A percentile compares a stretch with the other conserved stretches of the same genome.
phyloP scores from a whole-genome alignment of 1,140 invertebrate genomes.

The Drosophila nigromelanica region DNA sequence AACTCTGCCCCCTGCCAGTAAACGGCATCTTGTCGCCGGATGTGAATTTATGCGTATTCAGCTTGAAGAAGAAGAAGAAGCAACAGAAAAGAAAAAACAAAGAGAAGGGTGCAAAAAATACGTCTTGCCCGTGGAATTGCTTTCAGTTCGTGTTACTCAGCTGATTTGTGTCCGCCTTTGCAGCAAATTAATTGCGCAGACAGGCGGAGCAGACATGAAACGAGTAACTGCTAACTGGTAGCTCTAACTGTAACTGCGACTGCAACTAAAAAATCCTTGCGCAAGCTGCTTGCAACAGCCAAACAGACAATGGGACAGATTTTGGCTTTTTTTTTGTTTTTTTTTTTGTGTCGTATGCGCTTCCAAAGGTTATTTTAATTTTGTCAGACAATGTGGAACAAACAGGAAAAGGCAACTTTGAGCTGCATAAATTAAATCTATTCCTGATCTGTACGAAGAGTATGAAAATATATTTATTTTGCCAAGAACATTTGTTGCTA shows the following conservation, averaged over 20 bases:
- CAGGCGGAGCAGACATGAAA: constrained; percentile 47
- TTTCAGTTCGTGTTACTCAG: constrained; percentile 65
- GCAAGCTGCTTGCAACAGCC: constrained; percentile 15
- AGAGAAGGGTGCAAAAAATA: not conserved
- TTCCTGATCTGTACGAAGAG: no score
- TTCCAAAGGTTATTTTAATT: not conserved
- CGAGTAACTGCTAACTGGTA: constrained; percentile 26
- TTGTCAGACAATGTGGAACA: no score
- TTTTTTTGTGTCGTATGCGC: not conserved
- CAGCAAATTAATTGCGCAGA: constrained; percentile 73
- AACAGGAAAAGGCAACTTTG: no score
- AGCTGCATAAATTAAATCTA: no score
- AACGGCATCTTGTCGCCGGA: constrained; percentile 75
- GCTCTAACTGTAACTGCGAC: constrained; percentile 40
- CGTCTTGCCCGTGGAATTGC: constrained; percentile 54
- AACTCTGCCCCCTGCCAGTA: constrained; percentile 1
- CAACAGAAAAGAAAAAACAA: constrained; percentile 10
- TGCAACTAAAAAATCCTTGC: constrained; percentile 7
- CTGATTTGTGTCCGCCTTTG: constrained; percentile 71
- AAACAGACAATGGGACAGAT: constrained; percentile 32
- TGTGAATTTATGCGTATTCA: constrained; percentile 80
- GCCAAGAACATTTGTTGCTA: no score
- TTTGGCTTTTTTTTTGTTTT: not conserved
- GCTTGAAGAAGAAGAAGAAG: constrained; percentile 40
- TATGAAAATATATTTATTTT: no score